Evolutionary conservation across 2,888 invertebrate genomes (phyloP).

Genomic region (Poecilus cupreus): DNA sequence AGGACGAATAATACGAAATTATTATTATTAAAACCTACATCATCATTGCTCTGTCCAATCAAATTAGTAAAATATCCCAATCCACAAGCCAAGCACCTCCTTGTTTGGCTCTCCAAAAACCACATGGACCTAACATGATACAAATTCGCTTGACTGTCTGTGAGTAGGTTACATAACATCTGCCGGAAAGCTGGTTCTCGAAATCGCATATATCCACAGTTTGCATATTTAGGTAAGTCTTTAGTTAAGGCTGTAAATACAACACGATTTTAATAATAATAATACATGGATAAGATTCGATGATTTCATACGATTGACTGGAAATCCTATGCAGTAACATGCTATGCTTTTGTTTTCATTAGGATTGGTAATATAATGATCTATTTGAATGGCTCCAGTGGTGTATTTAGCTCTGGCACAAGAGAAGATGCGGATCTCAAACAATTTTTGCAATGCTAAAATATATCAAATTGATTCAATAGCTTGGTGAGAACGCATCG

Average conservation of each 20-base stretch:
- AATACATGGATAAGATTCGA: too few relatives aligned
- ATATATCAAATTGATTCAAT: not conserved
- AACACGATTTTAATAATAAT: not conserved
- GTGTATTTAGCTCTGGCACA: slow-evolving; percentile 79
- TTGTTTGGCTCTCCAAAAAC: slow-evolving; percentile 77
- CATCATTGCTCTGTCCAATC: slow-evolving; percentile 71
- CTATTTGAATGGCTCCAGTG: slow-evolving; percentile 68
- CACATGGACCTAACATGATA: slow-evolving; percentile 77
- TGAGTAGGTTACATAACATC: slow-evolving; percentile 78
- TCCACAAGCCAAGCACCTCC: slow-evolving; percentile 77
- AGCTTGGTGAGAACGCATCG: too few relatives aligned
- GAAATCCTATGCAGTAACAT: slow-evolving; percentile 72
- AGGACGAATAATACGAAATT: too few relatives aligned
- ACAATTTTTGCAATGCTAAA: slow-evolving; percentile 77
- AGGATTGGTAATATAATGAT: slow-evolving; percentile 68
- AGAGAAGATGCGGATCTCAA: slow-evolving; percentile 76
- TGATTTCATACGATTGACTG: slow-evolving; percentile 68
- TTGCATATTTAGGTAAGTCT: slow-evolving; percentile 78
- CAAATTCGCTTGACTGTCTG: slow-evolving; percentile 78
- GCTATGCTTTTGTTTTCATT: slow-evolving; percentile 67
- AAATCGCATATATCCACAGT: slow-evolving; percentile 79
- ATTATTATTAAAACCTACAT: slow-evolving; percentile 62
- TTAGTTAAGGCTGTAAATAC: slow-evolving; percentile 72
- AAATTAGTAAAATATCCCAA: slow-evolving; percentile 75
- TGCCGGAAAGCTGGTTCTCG: slow-evolving; percentile 76